These are phyloP conservation scores for Littorina saxatilis DNA, from an alignment of 1,140 invertebrate genomes.

Conservation along the genomic window DNA sequence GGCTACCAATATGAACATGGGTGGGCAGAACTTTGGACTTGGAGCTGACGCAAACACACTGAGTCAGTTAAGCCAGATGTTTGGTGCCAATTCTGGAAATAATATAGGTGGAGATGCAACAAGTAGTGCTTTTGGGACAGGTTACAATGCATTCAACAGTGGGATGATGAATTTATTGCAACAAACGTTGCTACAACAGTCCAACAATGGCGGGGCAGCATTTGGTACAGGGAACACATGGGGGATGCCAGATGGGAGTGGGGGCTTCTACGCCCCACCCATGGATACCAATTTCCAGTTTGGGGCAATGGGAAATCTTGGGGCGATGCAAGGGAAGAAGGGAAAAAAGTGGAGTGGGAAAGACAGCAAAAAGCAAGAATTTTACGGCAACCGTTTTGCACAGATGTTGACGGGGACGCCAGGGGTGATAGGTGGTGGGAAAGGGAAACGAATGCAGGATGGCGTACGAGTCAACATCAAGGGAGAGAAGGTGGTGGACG, in stretches of 20 bases:
- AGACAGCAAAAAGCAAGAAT: conserved; percentile 10
- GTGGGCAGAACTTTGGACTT: not conserved
- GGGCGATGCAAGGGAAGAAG: not conserved
- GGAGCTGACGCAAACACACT: not conserved
- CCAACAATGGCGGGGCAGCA: not conserved
- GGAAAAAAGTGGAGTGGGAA: conserved; percentile 29
- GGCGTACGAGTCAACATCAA: conserved; percentile 20
- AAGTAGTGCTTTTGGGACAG: not conserved
- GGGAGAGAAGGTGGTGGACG: conserved; percentile 25
- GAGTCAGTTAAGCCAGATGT: conserved; percentile 14
- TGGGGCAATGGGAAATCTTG: not conserved
- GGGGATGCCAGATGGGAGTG: conserved; percentile 26
- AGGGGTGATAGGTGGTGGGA: not conserved
- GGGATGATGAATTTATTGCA: conserved; percentile 21
- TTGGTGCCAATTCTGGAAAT: not conserved
- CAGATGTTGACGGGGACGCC: conserved; percentile 13
- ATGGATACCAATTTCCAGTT: not conserved
- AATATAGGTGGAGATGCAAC: not conserved
- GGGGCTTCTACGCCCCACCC: conserved; percentile 23
- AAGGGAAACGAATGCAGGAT: not conserved
- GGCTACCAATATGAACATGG: not conserved
- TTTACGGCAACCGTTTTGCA: conserved; percentile 27
- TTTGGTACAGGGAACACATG: conserved; percentile 24
- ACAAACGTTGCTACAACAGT: not conserved
- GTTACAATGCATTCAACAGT: not conserved